These are phyloP conservation scores for Dryomyza anilis DNA, from an alignment of 2,888 invertebrate genomes.

Conservation along the genomic window DNA sequence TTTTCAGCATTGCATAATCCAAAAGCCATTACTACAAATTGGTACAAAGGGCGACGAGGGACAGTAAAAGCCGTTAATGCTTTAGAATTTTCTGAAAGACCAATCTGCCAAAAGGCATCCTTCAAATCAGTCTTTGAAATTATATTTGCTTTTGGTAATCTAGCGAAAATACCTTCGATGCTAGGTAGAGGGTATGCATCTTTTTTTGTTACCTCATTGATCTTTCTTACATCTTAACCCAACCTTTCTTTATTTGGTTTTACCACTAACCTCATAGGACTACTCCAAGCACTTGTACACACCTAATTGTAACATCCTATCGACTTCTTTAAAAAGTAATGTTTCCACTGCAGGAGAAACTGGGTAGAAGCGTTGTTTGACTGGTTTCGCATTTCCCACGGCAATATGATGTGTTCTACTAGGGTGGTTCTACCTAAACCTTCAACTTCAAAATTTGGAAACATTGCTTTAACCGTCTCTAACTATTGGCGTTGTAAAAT, in stretches of 20 bases:
- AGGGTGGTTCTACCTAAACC: background rate
- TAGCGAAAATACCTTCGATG: constrained; percentile 30
- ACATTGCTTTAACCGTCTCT: background rate
- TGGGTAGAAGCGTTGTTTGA: background rate
- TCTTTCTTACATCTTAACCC: constrained; percentile 27
- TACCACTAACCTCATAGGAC: constrained; percentile 25
- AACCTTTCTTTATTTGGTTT: constrained; percentile 26
- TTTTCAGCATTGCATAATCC: constrained; percentile 31
- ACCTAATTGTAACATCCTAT: no score
- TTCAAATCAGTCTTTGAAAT: no score
- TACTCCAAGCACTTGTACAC: constrained; percentile 22
- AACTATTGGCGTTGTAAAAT: background rate
- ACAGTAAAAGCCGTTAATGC: constrained; percentile 27
- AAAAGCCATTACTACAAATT: constrained; percentile 32
- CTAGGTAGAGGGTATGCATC: constrained; percentile 29
- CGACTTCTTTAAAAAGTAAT: background rate
- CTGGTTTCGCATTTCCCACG: background rate
- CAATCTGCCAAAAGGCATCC: constrained; percentile 30
- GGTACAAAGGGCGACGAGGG: constrained; percentile 32
- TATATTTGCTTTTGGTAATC: constrained; percentile 26
- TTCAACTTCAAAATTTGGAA: background rate
- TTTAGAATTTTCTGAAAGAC: constrained; percentile 10
- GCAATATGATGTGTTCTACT: background rate
- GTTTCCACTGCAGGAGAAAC: background rate
- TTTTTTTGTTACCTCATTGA: constrained; percentile 27